phyloP scores from a whole-genome alignment of 1,140 invertebrate genomes.

The Archivesica marissinica region DNA sequence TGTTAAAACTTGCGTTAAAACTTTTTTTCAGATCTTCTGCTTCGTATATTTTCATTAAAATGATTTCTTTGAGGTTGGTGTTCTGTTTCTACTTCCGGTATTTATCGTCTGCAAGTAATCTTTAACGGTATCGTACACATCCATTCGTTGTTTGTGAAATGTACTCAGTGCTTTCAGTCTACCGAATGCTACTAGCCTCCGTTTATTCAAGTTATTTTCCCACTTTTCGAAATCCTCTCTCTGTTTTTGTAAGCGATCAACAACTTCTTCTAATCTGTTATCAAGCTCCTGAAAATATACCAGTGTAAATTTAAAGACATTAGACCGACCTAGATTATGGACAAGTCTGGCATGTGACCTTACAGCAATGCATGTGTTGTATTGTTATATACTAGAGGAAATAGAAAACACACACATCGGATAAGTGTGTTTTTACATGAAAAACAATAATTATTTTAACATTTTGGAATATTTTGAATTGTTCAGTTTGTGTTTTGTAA shows the following conservation, averaged over 20 bases:
- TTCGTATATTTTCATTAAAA: background rate
- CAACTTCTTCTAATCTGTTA: conserved; percentile 11
- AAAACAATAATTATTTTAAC: too few species aligned
- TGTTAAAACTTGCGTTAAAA: background rate
- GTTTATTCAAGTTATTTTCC: conserved; percentile 14
- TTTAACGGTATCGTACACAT: conserved; percentile 8
- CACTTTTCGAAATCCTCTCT: conserved; percentile 23
- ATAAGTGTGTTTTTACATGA: too few species aligned
- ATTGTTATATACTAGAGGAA: too few species aligned
- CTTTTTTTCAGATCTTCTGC: background rate
- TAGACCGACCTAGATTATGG: too few species aligned
- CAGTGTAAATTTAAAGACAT: too few species aligned
- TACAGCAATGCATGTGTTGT: too few species aligned
- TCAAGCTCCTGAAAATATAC: conserved; percentile 35
- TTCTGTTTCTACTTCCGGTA: background rate
- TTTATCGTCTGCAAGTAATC: conserved; percentile 7
- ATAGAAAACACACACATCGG: too few species aligned
- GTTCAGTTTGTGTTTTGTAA: too few species aligned
- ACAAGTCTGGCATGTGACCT: too few species aligned
- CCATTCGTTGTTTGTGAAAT: conserved; percentile 32
- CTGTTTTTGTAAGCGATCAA: background rate
- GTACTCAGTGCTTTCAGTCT: conserved; percentile 8
- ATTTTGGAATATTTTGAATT: too few species aligned
- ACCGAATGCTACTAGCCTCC: background rate
- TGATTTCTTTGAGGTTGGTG: background rate